Percentiles rank a stretch among this genome's conserved stretches.
Conservation (phyloP, 2,113 vertebrate genomes). For the Corydoras sp. region DNA sequence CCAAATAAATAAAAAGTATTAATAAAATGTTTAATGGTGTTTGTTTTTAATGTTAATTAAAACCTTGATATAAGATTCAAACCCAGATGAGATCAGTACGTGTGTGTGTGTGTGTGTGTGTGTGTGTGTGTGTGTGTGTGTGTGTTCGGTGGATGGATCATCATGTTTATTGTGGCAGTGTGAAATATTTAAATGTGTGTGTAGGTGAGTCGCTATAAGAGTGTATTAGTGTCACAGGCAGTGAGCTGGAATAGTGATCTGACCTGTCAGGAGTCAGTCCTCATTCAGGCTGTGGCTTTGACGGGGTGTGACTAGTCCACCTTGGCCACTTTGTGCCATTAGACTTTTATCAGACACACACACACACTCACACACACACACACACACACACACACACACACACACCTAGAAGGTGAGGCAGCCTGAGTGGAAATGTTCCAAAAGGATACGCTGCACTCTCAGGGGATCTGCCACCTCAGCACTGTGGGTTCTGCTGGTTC, state of each 20-base stretch:
- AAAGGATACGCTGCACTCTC: slow-evolving; percentile 10
- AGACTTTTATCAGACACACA: slow-evolving; percentile 22
- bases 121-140: not conserved
- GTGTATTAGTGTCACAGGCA: slow-evolving; percentile 19
- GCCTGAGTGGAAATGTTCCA: slow-evolving; percentile 15
- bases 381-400: slow-evolving; percentile 8
- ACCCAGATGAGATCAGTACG: slow-evolving; percentile 1
- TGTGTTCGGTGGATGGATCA: not conserved
- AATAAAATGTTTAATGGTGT: too few species aligned
- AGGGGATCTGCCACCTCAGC: slow-evolving; percentile 31
- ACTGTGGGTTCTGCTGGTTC: not conserved
- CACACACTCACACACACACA: not conserved
- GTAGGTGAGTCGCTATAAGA: slow-evolving; percentile 1
- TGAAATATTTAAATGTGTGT: not conserved
- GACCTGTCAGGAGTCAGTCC: slow-evolving; percentile 30
- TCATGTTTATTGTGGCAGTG: too few species aligned
- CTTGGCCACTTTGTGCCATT: slow-evolving; percentile 17
- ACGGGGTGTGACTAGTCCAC: slow-evolving; percentile 10
- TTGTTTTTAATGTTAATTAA: too few species aligned
- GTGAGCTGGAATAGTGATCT: slow-evolving; percentile 23
- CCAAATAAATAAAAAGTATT: too few species aligned
- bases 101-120: not conserved
- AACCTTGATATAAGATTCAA: too few species aligned
- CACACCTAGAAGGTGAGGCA: not conserved
- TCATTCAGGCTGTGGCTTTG: slow-evolving; percentile 13